Evolutionary conservation across 2,797 vertebrate genomes (phyloP).

Genomic region (Simalia tracyae): DNA sequence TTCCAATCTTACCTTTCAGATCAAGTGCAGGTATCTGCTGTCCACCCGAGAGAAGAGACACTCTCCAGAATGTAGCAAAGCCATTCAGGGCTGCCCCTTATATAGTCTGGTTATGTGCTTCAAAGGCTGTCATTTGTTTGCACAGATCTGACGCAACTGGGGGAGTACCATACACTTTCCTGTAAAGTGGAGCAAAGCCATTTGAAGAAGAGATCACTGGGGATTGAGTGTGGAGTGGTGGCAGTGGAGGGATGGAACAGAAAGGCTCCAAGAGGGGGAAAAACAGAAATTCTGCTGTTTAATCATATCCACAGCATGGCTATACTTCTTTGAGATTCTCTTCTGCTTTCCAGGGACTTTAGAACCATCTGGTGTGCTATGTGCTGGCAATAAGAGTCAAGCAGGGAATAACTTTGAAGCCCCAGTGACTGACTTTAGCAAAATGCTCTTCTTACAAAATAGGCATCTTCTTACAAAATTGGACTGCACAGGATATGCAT

Average conservation of each 20-base stretch:
- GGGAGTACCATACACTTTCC: slow-evolving; percentile 46
- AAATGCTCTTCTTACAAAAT: not conserved
- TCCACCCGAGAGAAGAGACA: slow-evolving; percentile 17
- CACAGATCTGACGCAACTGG: slow-evolving; percentile 68
- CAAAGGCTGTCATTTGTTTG: slow-evolving; percentile 50
- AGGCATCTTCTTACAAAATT: not conserved
- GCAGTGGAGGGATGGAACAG: not conserved
- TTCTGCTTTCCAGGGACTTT: not conserved
- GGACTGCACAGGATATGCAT: not conserved
- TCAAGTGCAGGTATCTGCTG: slow-evolving; percentile 15
- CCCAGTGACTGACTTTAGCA: not conserved
- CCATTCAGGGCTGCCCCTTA: slow-evolving; percentile 57
- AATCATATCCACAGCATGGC: not conserved
- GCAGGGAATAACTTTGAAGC: not conserved
- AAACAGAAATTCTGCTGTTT: not conserved
- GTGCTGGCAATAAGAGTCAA: not conserved
- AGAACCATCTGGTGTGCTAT: not conserved
- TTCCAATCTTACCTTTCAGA: slow-evolving; percentile 40
- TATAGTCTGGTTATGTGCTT: slow-evolving; percentile 60
- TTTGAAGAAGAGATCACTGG: not conserved
- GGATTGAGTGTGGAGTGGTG: not conserved
- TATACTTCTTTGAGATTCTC: not conserved
- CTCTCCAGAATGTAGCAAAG: slow-evolving; percentile 9
- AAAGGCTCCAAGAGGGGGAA: not conserved
- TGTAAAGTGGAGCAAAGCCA: slow-evolving; percentile 37